phyloP scores from a whole-genome alignment of 2,113 vertebrate species.

The Tor tambroides region DNA sequence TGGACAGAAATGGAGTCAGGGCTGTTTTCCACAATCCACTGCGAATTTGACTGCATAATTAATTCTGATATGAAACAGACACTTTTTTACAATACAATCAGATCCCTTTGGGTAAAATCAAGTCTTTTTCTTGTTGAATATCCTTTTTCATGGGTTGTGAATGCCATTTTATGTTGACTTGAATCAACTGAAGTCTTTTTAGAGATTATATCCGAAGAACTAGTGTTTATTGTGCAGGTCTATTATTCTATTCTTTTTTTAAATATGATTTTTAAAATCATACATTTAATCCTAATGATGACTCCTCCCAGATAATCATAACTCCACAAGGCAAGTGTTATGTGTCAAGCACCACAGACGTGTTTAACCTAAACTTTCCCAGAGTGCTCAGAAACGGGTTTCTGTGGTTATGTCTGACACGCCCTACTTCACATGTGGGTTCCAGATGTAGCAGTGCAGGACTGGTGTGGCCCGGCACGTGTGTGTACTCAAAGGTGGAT shows the following conservation, averaged over 20 bases:
- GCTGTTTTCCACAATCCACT: not conserved
- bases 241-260: not conserved
- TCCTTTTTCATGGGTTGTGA: not conserved
- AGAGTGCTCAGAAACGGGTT: not conserved
- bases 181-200: not conserved
- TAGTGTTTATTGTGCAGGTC: too few species aligned
- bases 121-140: not conserved
- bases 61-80: not conserved
- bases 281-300: not conserved
- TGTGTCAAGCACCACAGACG: not conserved
- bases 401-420: constrained; percentile 5
- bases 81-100: not conserved
- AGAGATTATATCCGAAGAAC: not conserved
- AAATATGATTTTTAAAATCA: not conserved
- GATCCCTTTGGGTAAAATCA: not conserved
- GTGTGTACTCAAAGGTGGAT: constrained; percentile 48
- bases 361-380: constrained; percentile 5
- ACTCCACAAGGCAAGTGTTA: constrained; percentile 6
- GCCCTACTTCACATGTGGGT: constrained; percentile 65
- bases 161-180: not conserved
- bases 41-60: not conserved
- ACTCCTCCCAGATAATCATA: not conserved
- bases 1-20: too few species aligned
- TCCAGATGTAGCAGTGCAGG: constrained; percentile 67
- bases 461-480: constrained; percentile 55